Base-by-base conservation (phyloP, 2,113 vertebrate species). In the Zapornia atra region DNA sequence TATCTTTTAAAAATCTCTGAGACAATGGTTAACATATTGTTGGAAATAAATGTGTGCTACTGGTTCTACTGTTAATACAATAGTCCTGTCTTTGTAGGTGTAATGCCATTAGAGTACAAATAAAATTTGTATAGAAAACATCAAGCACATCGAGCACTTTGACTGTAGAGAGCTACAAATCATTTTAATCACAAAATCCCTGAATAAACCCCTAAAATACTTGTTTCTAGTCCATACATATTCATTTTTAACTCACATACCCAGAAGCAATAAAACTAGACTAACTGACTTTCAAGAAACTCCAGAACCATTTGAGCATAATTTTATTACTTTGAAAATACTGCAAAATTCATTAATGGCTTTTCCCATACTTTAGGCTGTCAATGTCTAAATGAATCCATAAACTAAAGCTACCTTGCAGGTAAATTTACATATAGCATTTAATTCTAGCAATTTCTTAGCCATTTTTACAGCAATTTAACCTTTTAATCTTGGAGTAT, bases 261-360 rank as follows among this genome's bases (percentile, higher is more conserved):
- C 64, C 59, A 91, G 56, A 82, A 91, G 76, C 18, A 82, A 92
- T 76, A 84, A 94, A 93, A 61, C 33, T 46, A 73, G 26, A 57
- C 54, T 72, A 80, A 82, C 24, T 68, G 73, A 80, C 60, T 93
- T 97, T 53, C 60, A 56, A 69, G 38, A 88, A 86, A 70, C 31
- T 93, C 26, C 14, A 79, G 57, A 93, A 92, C 44, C n/a, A 94
- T 87, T 79, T 81, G 6, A 61, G 26, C 34, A 53, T 71, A 93
- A 91, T 72, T 92, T 96, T 93, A 96, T 93, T 82, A 78, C 44
- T 82, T 95, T 70, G 60, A 94, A 95, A 94, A 94, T 71, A 75
- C 40, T 69, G 22, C 36, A 95, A 75, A 95, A 88, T 51, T 82
- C 77, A 71, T 15, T 31, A 84, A 93, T 87, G 34, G 53, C 42